These are phyloP conservation scores for Nothura maculosa DNA, from an alignment of 2,797 vertebrate species.

Conservation along the genomic window DNA sequence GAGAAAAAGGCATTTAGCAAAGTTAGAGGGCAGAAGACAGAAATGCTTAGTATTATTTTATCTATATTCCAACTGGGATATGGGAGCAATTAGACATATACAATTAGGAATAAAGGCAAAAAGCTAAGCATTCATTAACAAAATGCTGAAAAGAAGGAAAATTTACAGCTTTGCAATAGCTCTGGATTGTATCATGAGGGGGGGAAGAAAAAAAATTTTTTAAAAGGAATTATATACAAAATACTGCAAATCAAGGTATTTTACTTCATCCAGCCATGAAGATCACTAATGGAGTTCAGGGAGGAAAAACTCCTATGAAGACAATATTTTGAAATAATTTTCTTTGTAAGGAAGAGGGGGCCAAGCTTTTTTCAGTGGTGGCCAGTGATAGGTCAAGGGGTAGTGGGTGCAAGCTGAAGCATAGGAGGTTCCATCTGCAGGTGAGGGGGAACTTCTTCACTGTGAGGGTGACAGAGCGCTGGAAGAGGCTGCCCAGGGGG, in stretches of 20 bases:
- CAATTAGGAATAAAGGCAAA: background rate
- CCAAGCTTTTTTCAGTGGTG: too few relatives aligned
- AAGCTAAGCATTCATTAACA: background rate
- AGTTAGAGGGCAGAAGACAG: background rate
- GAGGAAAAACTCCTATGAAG: background rate
- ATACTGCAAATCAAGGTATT: background rate
- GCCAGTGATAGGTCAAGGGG: too few relatives aligned
- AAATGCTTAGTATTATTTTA: background rate
- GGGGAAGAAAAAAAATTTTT: background rate
- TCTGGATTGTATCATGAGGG: too few relatives aligned
- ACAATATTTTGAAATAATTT: background rate
- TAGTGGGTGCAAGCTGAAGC: too few relatives aligned
- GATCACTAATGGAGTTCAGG: background rate
- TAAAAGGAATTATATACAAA: background rate
- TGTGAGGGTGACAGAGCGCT: too few relatives aligned
- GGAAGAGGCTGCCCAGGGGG: too few relatives aligned
- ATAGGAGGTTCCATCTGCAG: too few relatives aligned
- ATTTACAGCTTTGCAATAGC: background rate
- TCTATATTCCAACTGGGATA: background rate
- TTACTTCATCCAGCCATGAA: background rate
- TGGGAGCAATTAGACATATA: background rate
- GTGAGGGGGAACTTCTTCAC: too few relatives aligned
- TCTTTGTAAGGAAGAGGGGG: too few relatives aligned
- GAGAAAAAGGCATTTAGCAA: background rate
- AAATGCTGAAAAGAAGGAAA: background rate